Evolutionary conservation across 2,113 vertebrate genomes (phyloP).

Genomic region (Notothenia coriiceps): DNA sequence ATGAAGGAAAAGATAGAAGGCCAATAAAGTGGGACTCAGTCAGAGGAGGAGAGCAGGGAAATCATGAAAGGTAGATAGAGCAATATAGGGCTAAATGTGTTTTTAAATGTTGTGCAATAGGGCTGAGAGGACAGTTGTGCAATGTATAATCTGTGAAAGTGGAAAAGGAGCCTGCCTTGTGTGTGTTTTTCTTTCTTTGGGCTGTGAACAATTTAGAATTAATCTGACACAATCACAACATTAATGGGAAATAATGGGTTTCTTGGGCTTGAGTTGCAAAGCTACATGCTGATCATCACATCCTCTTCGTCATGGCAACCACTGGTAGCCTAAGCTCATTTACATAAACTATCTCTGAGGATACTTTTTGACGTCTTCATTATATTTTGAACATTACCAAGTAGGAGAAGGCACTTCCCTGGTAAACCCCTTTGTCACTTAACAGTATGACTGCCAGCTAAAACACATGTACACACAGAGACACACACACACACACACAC

Average conservation of each 20-base stretch:
- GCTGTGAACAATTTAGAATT: constrained; percentile 17
- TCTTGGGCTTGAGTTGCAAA: constrained; percentile 67
- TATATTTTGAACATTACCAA: constrained; percentile 67
- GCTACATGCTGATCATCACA: constrained; percentile 66
- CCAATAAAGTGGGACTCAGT: constrained; percentile 4
- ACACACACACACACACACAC: constrained; percentile 11
- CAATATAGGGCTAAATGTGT: constrained; percentile 10
- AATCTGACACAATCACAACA: constrained; percentile 20
- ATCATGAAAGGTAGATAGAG: neutral
- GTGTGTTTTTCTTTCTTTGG: no score
- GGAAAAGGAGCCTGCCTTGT: neutral
- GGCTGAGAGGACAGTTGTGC: constrained; percentile 9
- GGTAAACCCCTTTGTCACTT: constrained; percentile 66
- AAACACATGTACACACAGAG: neutral
- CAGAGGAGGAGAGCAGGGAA: neutral
- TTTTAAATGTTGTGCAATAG: neutral
- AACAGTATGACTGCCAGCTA: neutral
- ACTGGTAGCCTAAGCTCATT: constrained; percentile 77
- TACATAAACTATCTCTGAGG: constrained; percentile 80
- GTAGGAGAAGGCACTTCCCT: constrained; percentile 28
- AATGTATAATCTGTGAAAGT: constrained; percentile 16
- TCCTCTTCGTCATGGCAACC: constrained; percentile 86
- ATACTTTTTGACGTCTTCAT: constrained; percentile 85
- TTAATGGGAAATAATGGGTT: constrained; percentile 40
- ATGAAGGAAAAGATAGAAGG: constrained; percentile 22